phyloP scores from a whole-genome alignment of 2,888 invertebrate genomes.

The Drosophila greeni region DNA sequence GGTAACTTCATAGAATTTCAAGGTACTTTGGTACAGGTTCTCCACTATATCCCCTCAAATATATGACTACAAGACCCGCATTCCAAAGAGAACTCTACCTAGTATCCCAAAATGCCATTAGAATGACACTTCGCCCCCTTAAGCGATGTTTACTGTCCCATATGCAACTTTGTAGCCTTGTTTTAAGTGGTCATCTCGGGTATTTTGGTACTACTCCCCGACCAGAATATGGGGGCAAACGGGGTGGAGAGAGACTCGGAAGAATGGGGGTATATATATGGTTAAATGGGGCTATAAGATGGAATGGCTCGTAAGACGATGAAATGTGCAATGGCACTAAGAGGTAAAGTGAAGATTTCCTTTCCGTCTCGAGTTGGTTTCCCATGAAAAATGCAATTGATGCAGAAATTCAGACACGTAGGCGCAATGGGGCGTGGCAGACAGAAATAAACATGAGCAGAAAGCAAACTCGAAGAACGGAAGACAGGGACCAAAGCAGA shows the following conservation, averaged over 20 bases:
- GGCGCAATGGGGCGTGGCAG: constrained; percentile 49
- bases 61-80: not conserved
- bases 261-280: not conserved
- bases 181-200: constrained; percentile 38
- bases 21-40: too few species aligned
- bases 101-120: not conserved
- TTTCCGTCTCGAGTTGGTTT: constrained; percentile 40
- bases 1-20: not conserved
- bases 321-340: constrained; percentile 27
- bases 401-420: constrained; percentile 57
- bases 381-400: constrained; percentile 69
- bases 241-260: not conserved
- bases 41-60: too few species aligned
- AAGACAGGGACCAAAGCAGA: constrained; percentile 5
- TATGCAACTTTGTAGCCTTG: constrained; percentile 16
- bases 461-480: constrained; percentile 11
- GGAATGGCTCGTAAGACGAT: constrained; percentile 6
- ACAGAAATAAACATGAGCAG: constrained; percentile 19
- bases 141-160: constrained; percentile 12
- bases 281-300: constrained; percentile 11
- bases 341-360: constrained; percentile 59
- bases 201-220: constrained; percentile 15
- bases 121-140: constrained; percentile 3
- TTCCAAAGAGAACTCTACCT: not conserved
- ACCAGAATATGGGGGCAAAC: constrained; percentile 7